Base-by-base conservation (phyloP, 2,797 vertebrate genomes). In the Danio kyathit region DNA sequence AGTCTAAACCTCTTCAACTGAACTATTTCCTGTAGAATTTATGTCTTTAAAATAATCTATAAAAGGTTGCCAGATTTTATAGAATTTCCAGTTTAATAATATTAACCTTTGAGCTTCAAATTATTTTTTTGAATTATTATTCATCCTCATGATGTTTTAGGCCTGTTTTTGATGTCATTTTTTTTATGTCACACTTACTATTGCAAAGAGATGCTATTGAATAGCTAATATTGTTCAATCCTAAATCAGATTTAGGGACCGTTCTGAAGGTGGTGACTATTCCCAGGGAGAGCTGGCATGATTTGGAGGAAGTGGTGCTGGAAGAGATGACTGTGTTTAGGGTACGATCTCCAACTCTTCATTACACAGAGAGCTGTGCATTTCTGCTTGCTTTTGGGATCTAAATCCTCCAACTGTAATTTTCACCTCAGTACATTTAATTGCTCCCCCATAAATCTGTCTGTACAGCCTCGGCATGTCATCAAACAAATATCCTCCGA, bases 321-420 rank as follows among this genome's bases (percentile, higher is more conserved):
- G 98, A 99, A 91, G 98, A 99, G 94, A 97, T 99, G 96, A 96
- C 96, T 52, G 97, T 99, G 74, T 98, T 99, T 89, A 94, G 93
- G 93, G 98, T 99, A 95, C 48, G 87, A 44, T 46, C 9, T 41
- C 63, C 16, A 63, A 74, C 52, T 70, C 6, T 29, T 40, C 69
- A 19, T 73, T 69, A 65, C 19, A 66, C 56, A 69, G 43, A 77
- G 14, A 8, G 54, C 63, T 54, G 49, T 81, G 41, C 57, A 5
- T 78, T 65, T 82, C 52, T 63, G 54, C 71, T 52, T 70, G 60
- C 41, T 65, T 43, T 76, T 65, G 17, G 51, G 64, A 76, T 51
- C 16, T 2, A 73, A 80, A 63, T 79, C 38, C 40, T 7, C 16
- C 59, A 63, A 65, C 74, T 65, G 38, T 80, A 80, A 73, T 80